A percentile compares a stretch with the other conserved stretches of the same genome.
phyloP scores from a whole-genome alignment of 2,797 vertebrate species.

The Clamator glandarius region DNA sequence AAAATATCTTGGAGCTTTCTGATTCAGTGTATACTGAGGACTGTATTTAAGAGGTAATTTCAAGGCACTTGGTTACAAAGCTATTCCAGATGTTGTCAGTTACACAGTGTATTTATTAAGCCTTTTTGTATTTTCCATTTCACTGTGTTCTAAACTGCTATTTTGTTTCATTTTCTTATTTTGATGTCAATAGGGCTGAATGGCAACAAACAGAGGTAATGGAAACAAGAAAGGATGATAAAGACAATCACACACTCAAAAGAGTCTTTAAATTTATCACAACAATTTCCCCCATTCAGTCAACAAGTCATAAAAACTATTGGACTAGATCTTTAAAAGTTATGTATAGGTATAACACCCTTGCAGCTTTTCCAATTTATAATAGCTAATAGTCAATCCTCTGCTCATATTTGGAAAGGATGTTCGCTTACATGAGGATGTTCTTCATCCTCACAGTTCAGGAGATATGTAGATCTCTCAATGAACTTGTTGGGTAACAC shows the following conservation, averaged over 20 bases:
- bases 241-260: constrained; percentile 6
- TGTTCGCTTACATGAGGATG: not conserved
- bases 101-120: constrained; percentile 38
- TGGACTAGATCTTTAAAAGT: not conserved
- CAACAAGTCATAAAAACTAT: not conserved
- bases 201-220: not conserved
- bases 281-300: not conserved
- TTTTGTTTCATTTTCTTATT: constrained; percentile 31
- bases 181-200: constrained; percentile 19
- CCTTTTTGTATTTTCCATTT: constrained; percentile 47
- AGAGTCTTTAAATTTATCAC: not conserved
- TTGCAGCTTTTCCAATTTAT: not conserved
- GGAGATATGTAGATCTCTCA: not conserved
- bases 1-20: constrained; percentile 1
- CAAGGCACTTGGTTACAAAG: constrained; percentile 37
- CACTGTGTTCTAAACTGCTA: constrained; percentile 25
- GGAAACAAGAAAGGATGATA: not conserved
- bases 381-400: not conserved
- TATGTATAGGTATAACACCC: not conserved
- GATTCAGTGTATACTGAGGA: constrained; percentile 23
- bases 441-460: not conserved
- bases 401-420: not conserved
- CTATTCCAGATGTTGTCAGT: constrained; percentile 50
- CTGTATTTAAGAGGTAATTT: constrained; percentile 39
- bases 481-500: not conserved